These are phyloP conservation scores for Sycophila sp. DNA, from an alignment of 1,140 invertebrate species.

Conservation along the genomic window DNA sequence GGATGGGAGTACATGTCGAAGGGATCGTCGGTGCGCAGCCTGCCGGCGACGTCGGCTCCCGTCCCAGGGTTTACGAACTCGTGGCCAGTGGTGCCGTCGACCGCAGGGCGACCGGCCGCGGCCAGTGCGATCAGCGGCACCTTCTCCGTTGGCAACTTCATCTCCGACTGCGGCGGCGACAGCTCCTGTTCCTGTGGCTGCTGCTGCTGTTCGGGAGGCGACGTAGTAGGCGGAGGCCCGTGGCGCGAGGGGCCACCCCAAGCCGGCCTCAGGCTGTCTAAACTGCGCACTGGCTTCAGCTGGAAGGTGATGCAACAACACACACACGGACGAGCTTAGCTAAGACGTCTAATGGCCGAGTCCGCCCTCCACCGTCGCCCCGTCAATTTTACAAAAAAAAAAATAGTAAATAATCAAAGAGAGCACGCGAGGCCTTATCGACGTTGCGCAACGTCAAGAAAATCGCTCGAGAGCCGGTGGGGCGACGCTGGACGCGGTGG, in stretches of 20 bases:
- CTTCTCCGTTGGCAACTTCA: not conserved
- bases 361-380: too few species aligned
- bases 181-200: not conserved
- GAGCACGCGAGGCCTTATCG: too few species aligned
- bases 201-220: not conserved
- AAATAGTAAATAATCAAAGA: too few species aligned
- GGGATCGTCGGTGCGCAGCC: slow-evolving; percentile 18
- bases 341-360: too few species aligned
- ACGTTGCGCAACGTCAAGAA: too few species aligned
- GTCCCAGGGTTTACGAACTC: slow-evolving; percentile 42
- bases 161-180: not conserved
- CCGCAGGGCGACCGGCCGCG: not conserved
- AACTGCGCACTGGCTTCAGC: slow-evolving; percentile 71
- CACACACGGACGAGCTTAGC: slow-evolving; percentile 29
- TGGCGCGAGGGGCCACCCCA: slow-evolving; percentile 59
- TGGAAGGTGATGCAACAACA: slow-evolving; percentile 56
- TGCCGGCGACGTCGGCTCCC: not conserved
- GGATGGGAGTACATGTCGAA: slow-evolving; percentile 25
- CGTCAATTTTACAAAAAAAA: slow-evolving; percentile 6
- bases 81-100: not conserved
- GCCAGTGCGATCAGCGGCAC: not conserved
- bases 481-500: too few species aligned
- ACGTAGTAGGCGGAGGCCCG: slow-evolving; percentile 53
- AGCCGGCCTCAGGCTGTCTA: slow-evolving; percentile 70
- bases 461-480: too few species aligned